Evolutionary conservation across 1,140 invertebrate species (phyloP).

Genomic region (Bombyx mandarina): DNA sequence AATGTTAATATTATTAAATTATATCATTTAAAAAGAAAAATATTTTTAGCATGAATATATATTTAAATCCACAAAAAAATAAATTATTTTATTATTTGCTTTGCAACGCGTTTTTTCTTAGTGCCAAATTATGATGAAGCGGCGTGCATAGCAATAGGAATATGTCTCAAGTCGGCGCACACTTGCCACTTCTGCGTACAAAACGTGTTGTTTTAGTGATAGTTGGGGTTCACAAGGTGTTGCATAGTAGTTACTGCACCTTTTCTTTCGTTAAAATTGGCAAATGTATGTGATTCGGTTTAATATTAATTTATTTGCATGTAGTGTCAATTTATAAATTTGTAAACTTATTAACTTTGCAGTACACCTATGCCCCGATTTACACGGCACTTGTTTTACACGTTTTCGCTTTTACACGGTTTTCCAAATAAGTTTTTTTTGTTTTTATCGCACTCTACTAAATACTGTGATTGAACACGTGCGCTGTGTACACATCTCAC

Average conservation of each 20-base stretch:
- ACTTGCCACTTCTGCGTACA: too few species aligned
- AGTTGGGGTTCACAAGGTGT: not conserved
- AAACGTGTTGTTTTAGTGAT: not conserved
- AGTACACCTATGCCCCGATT: not conserved
- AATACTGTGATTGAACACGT: not conserved
- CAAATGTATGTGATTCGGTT: too few species aligned
- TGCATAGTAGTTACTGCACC: not conserved
- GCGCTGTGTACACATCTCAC: too few species aligned
- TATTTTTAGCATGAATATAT: too few species aligned
- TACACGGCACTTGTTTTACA: not conserved
- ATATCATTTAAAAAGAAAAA: too few species aligned
- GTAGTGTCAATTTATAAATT: not conserved
- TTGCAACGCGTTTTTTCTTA: too few species aligned
- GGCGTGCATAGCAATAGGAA: not conserved
- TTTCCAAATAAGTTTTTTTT: constrained; percentile 1
- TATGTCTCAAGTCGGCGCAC: not conserved
- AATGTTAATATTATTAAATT: too few species aligned
- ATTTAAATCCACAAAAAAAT: too few species aligned
- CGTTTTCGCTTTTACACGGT: constrained; percentile 1
- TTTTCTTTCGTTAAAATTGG: too few species aligned
- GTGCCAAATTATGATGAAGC: too few species aligned
- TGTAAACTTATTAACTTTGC: not conserved
- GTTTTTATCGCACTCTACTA: not conserved
- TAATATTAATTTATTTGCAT: too few species aligned
- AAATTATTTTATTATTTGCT: too few species aligned